phyloP scores from a whole-genome alignment of 2,888 invertebrate species.

The Heliconius ethilla region DNA sequence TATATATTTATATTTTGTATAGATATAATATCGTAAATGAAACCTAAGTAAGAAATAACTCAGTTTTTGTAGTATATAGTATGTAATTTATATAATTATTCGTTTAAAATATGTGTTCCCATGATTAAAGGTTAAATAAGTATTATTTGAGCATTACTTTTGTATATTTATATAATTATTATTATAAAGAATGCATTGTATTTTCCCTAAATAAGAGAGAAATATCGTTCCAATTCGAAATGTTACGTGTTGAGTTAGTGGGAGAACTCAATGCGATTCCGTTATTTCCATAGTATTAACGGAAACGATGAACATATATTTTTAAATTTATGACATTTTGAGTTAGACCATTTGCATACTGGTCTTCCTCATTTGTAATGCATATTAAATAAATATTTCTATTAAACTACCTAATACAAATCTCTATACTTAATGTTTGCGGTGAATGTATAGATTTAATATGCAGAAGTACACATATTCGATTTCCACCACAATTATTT shows the following conservation, averaged over 20 bases:
- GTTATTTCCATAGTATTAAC: background rate
- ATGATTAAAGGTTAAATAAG: too few species aligned
- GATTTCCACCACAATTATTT: constrained; percentile 14
- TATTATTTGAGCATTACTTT: too few species aligned
- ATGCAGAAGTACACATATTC: background rate
- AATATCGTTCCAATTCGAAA: too few species aligned
- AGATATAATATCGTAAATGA: too few species aligned
- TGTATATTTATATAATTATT: too few species aligned
- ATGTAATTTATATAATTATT: background rate
- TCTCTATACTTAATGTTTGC: background rate
- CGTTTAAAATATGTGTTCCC: background rate
- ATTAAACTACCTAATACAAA: background rate
- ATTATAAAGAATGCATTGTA: too few species aligned
- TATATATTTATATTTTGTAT: too few species aligned
- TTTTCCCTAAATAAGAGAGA: too few species aligned
- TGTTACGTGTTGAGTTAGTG: background rate
- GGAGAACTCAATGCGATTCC: background rate
- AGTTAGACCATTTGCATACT: background rate
- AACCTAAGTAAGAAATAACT: background rate
- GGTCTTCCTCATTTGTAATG: background rate
- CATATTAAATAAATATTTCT: background rate
- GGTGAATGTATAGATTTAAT: background rate
- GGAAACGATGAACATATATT: too few species aligned
- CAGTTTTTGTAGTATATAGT: background rate
- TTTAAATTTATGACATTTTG: background rate